Base-by-base conservation (phyloP, 2,888 invertebrate species). In the Pecten maximus region DNA sequence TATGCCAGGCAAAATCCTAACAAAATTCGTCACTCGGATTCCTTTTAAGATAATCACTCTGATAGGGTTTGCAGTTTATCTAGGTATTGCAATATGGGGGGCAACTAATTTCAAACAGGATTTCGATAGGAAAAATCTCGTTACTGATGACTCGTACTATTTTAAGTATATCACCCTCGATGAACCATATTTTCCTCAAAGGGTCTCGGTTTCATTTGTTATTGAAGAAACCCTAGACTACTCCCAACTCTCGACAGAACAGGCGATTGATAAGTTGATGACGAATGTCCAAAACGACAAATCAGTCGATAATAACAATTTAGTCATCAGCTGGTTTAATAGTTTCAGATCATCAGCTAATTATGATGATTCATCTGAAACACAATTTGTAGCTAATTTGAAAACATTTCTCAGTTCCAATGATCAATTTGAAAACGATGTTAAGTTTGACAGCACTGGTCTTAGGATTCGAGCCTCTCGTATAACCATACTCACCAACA, bases 401-500 rank as follows among this genome's bases (percentile, higher is more conserved):
- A 39, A 88, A 74, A 48, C 40, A 4, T 93, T 88, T 40, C 92
- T 19, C 23, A 48, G 40, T 12, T 39, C 74, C 19, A 28, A 35
- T 35, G 15, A 40, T 10, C 28, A 88, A 6, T 92, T 91, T 40
- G 28, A 87, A n/a, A 93, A 92, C 54, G 93, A 94, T 90, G 88
- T 94, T 60, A 88, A 91, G 12, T 91, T 95, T 35, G 93, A 92
- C 87, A 50, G 60, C 0, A 90, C 91, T 0, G 90, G 48, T 6
- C 91, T 60, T 97, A 97, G 88, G 98, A 98, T 99, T 40, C 95
- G 98, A 6, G 98, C 98, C 0, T 98, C 98, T 88, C 97, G 99
- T 91, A 98, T 98, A 96, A 97, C 99, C 88, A 98, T 99, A 89
- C 98, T 99, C 97, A 98, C 98, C 0, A 98, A 98, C 3, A 98